Percentiles rank a stretch among this genome's conserved stretches.
Evolutionary conservation across 2,113 vertebrate genomes (phyloP).

Genomic region (Leptosomus discolor): DNA sequence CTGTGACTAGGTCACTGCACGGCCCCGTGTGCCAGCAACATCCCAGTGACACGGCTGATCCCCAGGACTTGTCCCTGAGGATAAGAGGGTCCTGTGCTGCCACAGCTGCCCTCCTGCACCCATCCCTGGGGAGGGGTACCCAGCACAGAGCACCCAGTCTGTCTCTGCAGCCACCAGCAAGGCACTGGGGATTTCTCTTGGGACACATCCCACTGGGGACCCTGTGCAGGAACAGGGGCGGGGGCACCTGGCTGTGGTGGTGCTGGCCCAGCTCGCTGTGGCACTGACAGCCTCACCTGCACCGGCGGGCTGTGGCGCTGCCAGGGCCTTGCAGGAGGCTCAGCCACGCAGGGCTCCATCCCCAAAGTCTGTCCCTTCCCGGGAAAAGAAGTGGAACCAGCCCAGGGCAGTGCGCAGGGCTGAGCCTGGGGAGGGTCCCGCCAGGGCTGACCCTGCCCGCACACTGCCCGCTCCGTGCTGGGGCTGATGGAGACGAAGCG

Average conservation of each 20-base stretch:
- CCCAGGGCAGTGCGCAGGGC: rapidly evolving
- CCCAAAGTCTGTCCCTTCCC: neutral
- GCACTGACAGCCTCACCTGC: neutral
- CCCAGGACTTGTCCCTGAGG: rapidly evolving
- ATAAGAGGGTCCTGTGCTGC: neutral
- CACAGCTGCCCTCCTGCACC: neutral
- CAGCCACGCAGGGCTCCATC: neutral
- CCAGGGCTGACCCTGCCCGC: neutral
- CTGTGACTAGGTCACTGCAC: neutral
- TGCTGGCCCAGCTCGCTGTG: rapidly evolving
- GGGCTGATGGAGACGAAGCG: neutral
- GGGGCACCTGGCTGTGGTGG: rapidly evolving
- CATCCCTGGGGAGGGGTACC: neutral
- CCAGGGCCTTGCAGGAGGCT: neutral
- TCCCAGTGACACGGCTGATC: rapidly evolving
- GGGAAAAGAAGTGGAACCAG: neutral
- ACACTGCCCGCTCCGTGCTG: neutral
- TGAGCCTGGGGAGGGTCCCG: rapidly evolving
- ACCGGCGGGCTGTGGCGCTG: neutral
- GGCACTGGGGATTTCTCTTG: rapidly evolving
- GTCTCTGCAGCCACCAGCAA: neutral
- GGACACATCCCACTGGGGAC: neutral
- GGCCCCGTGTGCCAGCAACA: rapidly evolving
- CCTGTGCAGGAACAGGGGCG: neutral
- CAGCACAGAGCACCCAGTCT: neutral